These are phyloP conservation scores for Muscidifurax raptorellus DNA, from an alignment of 1,140 invertebrate genomes.

Conservation along the genomic window DNA sequence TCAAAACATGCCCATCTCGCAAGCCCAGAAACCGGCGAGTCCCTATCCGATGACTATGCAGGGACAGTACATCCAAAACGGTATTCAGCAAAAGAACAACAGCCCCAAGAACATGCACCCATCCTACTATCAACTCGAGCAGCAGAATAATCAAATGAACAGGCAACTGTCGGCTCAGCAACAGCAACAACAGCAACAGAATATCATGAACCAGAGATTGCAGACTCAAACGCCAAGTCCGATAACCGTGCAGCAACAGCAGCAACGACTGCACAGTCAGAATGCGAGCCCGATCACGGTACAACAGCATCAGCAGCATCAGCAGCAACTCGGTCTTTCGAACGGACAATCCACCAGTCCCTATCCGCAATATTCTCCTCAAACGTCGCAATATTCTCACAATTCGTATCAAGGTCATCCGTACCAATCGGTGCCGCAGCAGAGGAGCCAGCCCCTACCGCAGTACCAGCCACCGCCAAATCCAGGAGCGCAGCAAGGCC, in stretches of 20 bases:
- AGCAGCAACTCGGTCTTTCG: slow-evolving; percentile 48
- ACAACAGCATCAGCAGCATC: slow-evolving; percentile 53
- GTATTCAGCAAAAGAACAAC: slow-evolving; percentile 55
- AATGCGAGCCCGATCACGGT: slow-evolving; percentile 49
- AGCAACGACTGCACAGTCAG: slow-evolving; percentile 66
- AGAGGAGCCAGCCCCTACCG: slow-evolving; percentile 66
- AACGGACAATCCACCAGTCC: slow-evolving; percentile 66
- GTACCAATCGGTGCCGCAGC: slow-evolving; percentile 65
- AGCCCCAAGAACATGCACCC: slow-evolving; percentile 63
- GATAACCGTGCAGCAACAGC: slow-evolving; percentile 65
- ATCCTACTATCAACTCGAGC: slow-evolving; percentile 70
- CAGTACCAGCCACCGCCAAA: slow-evolving; percentile 71
- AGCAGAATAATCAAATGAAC: slow-evolving; percentile 73
- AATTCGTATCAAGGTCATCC: slow-evolving; percentile 66
- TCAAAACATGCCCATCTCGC: slow-evolving; percentile 63
- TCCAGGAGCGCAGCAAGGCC: slow-evolving; percentile 57
- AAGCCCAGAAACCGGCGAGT: slow-evolving; percentile 69
- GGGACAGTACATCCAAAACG: slow-evolving; percentile 65
- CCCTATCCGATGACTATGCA: slow-evolving; percentile 68
- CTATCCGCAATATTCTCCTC: slow-evolving; percentile 60
- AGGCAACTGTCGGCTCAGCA: slow-evolving; percentile 64
- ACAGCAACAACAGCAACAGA: slow-evolving; percentile 57
- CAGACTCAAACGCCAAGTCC: slow-evolving; percentile 59
- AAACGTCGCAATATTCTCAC: slow-evolving; percentile 62
- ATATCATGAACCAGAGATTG: slow-evolving; percentile 64